Base-by-base conservation (phyloP, 2,113 vertebrate genomes). In the Suncus etruscus region DNA sequence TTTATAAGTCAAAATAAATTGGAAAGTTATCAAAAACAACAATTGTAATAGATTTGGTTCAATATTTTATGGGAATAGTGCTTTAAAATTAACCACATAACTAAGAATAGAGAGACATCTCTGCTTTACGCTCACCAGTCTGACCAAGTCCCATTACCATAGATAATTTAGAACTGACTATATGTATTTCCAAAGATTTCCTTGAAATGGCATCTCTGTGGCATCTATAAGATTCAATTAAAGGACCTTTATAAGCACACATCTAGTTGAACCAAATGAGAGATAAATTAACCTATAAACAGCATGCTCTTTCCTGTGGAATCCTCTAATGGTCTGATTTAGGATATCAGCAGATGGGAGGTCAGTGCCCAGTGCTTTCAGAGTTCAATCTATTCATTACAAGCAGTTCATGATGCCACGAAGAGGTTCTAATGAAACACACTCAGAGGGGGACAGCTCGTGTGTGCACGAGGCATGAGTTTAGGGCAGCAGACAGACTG, bases 211-310 rank as follows among this genome's bases (percentile, higher is more conserved):
- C 91, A 88, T 96, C 95, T 94, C 83, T 91, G 87, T 95, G 91
- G 72, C 94, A 96, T 93, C 93, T 96, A 69, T 96, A 95, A 97
- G 96, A 97, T 96, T 96, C 93, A 96, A 95, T 82, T 87, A 80
- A 84, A 96, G 94, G 91, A 78, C 95, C 93, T 96, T 94, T 96
- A 94, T 91, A 97, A 95, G 91, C 81, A 96, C 82, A 96, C 92
- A 94, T 96, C 95, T 95, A 91, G 92, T 95, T 94, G 95, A 96
- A 96, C 88, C 86, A 96, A 96, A 97, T 94, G 93, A 97, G 75
- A 95, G 96, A 97, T 96, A 97, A 97, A 95, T 95, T 96, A 95
- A 91, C 92, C 92, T 91, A 86, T 63, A 93, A 96, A 96, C 94
- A 94, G 90, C 89, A 94, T 50, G 45, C 85, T 96, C 95, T 95